Percentiles rank a stretch among this genome's conserved stretches.
Conservation (phyloP, 2,113 vertebrate species). For the Pteruthius melanotis region DNA sequence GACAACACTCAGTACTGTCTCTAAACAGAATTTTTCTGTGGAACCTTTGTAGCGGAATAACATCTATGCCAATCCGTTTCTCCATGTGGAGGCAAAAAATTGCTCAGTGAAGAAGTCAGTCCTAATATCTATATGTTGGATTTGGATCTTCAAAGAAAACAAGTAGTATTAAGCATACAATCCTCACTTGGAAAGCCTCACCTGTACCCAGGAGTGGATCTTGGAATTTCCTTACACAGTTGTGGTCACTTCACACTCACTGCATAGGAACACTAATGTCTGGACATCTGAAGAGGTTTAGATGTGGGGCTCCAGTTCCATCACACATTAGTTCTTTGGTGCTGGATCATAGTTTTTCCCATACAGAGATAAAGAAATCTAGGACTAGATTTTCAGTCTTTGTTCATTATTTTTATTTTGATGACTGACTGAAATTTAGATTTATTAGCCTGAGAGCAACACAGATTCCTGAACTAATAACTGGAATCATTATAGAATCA, state of each 20-base stretch:
- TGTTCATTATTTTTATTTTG: neutral
- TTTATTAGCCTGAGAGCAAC: neutral
- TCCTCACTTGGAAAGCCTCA: neutral
- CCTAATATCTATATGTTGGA: neutral
- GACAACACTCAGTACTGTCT: neutral
- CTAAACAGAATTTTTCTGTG: neutral
- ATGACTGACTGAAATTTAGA: neutral
- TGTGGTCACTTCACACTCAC: neutral
- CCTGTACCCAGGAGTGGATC: neutral
- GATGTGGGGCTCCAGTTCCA: neutral
- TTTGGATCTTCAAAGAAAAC: neutral
- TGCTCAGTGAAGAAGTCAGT: neutral
- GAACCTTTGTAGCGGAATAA: neutral
- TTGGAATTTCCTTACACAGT: neutral
- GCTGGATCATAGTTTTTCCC: neutral
- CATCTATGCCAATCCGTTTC: neutral
- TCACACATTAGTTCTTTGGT: neutral
- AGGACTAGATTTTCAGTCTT: neutral
- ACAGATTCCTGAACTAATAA: neutral
- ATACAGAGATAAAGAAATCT: neutral
- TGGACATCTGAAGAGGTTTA: neutral
- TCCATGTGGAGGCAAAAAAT: neutral
- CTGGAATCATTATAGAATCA: neutral
- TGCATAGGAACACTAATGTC: neutral
- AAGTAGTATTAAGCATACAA: neutral